Percentiles rank a stretch among this genome's conserved stretches.
Evolutionary conservation across 1,140 invertebrate genomes (phyloP).

Genomic region (Sarcophaga bullata): DNA sequence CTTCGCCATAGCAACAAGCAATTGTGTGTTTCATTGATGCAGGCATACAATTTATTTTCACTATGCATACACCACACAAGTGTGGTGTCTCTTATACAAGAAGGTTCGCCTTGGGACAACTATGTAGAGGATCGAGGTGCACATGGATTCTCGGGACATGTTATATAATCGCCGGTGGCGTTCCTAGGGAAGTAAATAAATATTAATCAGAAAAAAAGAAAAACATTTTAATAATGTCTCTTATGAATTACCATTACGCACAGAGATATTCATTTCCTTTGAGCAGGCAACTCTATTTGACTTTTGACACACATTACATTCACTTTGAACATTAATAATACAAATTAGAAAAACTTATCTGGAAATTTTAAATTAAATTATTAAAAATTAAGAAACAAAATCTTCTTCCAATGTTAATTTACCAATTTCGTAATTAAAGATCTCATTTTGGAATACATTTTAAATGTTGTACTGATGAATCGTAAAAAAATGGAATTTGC

Average conservation of each 20-base stretch:
- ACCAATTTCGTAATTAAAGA: not conserved
- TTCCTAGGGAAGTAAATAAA: not conserved
- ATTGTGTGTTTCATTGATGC: conserved; percentile 27
- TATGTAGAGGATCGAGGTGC: not conserved
- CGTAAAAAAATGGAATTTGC: no score
- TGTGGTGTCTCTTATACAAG: not conserved
- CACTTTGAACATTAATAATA: not conserved
- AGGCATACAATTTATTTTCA: conserved; percentile 18
- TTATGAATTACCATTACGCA: conserved; percentile 22
- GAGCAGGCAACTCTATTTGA: conserved; percentile 7
- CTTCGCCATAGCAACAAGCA: conserved; percentile 18
- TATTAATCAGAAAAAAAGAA: no score
- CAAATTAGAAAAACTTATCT: not conserved
- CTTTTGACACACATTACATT: conserved; percentile 19
- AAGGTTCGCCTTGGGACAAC: not conserved
- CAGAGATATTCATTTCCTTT: conserved; percentile 2
- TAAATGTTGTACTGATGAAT: no score
- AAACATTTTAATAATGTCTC: no score
- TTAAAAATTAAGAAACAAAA: no score
- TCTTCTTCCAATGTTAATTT: not conserved
- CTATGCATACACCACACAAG: conserved; percentile 9
- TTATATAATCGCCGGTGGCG: not conserved
- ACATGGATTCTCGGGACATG: not conserved
- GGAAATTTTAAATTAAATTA: not conserved
- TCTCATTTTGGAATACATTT: not conserved